Base-by-base conservation (phyloP, 2,888 invertebrate species). In the Acronicta alni region DNA sequence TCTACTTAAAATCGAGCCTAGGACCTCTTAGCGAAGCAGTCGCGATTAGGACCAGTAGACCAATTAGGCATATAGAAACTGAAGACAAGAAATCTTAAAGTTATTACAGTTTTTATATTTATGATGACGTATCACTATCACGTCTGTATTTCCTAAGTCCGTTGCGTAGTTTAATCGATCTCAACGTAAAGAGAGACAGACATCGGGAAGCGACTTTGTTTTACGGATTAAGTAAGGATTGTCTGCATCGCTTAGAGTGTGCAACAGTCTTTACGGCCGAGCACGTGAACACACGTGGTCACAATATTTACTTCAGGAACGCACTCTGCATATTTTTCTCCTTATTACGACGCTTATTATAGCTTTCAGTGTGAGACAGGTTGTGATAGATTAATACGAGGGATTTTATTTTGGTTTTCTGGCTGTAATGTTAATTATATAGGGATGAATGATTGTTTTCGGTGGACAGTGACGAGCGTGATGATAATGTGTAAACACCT, bases 261-360 rank as follows among this genome's bases (percentile, higher is more conserved):
- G 18, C 0, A 45, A 63, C 75, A 42, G 42, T 3, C 77, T 54
- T 77, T 20, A 61, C 6, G 2, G 42, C 55, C 64, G 66, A 79
- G 82, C 83, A 81, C 83, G 86, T 81, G 79, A 81, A 81, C 89
- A 87, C 91, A 91, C 91, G 90, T 91, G 92, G 91, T 87, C 88
- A 84, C 90, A 87, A 86, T 91, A 91, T 92, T 92, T 92, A 92
- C 91, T 88, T 75, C 73, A 65, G 75, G 83, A 82, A 92, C 92
- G 88, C 88, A 83, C 85, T 82, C 83, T 85, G 92, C 91, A 92
- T 92, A 91, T 87, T 88, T 86, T 74, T 76, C 77, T 81, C 83
- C 81, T 84, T 83, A 87, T 87, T 88, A 86, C 70, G 66, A 66
- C 76, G 74, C 78, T 62, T 67, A 58, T 64, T 57, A 60, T 57